Conservation (phyloP, 2,113 vertebrate genomes). For the Hyaena hyaena region DNA sequence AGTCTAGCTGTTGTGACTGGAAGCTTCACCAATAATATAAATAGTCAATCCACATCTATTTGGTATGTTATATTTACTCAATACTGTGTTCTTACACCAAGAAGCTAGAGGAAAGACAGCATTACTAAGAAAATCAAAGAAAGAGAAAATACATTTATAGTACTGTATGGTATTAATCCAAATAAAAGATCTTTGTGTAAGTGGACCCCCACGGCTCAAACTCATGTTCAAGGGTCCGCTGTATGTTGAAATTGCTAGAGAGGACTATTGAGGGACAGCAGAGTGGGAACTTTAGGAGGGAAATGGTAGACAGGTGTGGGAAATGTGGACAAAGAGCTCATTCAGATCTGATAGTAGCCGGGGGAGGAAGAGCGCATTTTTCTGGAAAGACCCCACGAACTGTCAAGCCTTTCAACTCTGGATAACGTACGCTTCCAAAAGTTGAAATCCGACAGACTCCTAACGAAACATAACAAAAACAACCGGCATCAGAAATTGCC, state of each 20-base stretch:
- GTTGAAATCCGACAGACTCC: not conserved
- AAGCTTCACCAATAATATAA: not conserved
- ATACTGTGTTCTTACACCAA: not conserved
- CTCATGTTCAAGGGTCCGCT: not conserved
- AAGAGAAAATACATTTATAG: not conserved
- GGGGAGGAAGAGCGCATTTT: not conserved
- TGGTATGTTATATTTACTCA: not conserved
- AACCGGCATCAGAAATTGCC: conserved; percentile 52
- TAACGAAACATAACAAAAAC: conserved; percentile 62
- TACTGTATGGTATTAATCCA: not conserved
- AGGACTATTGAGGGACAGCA: not conserved
- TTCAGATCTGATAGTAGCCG: not conserved
- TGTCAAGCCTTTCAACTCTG: not conserved
- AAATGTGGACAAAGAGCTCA: not conserved
- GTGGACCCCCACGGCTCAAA: not conserved
- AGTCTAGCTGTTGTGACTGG: not conserved
- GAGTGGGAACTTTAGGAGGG: not conserved
- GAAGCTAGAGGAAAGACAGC: not conserved
- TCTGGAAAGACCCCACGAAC: not conserved
- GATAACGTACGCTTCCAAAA: not conserved
- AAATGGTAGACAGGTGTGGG: not conserved
- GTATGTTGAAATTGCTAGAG: not conserved
- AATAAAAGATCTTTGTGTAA: not conserved
- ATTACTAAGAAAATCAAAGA: not conserved
- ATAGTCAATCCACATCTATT: not conserved